Base-by-base conservation (phyloP, 92 coral and sea anemone genomes). In the Phenganax subtilis region DNA sequence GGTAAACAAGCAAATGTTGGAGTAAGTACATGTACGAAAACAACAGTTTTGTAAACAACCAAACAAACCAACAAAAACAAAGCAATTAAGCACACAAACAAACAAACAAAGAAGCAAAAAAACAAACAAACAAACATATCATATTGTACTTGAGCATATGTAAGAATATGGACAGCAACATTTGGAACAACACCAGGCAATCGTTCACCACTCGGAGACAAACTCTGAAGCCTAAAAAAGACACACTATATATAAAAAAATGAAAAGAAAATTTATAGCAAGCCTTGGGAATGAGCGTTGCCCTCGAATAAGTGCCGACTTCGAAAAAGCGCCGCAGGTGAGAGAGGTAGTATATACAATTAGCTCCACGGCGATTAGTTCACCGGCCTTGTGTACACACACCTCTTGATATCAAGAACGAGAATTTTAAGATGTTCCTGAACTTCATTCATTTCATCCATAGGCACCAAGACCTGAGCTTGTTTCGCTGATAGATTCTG, bases 111-210 rank as follows among this genome's bases (percentile, higher is more conserved):
- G 0, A 7, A 14, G 4, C 12, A 75, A 56, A 37, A 37, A 37
- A 37, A 37, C 47, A 37, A 37, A 37, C 47, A 37, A 37, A 37
- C 47, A 37, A 1, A 37, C 2, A 1, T 37, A 37, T 37, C 47
- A 37, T 5, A 0, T 37, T 37, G 47, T 76, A 93, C 98, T 90
- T 91, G 98, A 59, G 89, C 81, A 69, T 94, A 97, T 27, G 97
- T 90, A 44, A 90, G 74, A 55, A 89, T 90, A 85, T 94, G 98
- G 9, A 94, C 86, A 72, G 97, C 89, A 75, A 90, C 82, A 78
- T 92, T 94, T 20, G 98, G 98, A 12, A 92, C 91, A 17, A 79
- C 82, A 31, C 97, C 98, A 0, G 98, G 96, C 6, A 70, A 86
- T 80, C 89, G 76, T 28, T 94, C 98, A 72, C 91, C 88, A 75